Conservation (phyloP, 2,888 invertebrate species). For the Rotaria sp. region DNA sequence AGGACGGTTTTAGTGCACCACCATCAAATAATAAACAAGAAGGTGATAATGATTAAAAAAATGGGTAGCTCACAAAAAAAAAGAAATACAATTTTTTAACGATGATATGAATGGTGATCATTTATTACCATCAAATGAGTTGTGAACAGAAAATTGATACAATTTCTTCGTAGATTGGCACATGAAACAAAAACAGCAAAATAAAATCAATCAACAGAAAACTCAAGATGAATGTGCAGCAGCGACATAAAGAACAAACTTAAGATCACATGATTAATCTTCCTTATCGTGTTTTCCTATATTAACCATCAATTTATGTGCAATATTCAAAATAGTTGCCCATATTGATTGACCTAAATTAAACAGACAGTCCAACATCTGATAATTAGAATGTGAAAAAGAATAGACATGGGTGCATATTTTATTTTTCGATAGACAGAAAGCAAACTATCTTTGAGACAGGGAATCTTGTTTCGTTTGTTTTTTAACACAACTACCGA, state of each 20-base stretch:
- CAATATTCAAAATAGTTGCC: background rate
- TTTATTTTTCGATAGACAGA: no score
- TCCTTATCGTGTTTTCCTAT: background rate
- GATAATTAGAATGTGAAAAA: background rate
- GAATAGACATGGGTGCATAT: background rate
- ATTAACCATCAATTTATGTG: background rate
- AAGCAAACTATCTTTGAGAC: no score
- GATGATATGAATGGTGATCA: background rate
- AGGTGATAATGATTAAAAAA: background rate
- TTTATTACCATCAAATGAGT: background rate
- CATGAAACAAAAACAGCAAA: background rate
- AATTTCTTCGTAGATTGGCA: background rate
- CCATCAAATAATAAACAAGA: background rate
- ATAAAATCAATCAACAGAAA: background rate
- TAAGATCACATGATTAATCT: background rate
- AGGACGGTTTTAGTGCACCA: background rate
- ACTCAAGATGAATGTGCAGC: background rate
- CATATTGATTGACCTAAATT: background rate
- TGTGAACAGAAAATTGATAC: background rate
- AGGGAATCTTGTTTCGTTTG: no score
- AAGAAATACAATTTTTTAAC: background rate
- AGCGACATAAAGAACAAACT: background rate
- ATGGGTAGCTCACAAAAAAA: background rate
- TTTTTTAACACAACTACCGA: no score
- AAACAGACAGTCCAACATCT: background rate